Evolutionary conservation across 2,888 invertebrate genomes (phyloP).

Genomic region (Iselma pallidipennis): DNA sequence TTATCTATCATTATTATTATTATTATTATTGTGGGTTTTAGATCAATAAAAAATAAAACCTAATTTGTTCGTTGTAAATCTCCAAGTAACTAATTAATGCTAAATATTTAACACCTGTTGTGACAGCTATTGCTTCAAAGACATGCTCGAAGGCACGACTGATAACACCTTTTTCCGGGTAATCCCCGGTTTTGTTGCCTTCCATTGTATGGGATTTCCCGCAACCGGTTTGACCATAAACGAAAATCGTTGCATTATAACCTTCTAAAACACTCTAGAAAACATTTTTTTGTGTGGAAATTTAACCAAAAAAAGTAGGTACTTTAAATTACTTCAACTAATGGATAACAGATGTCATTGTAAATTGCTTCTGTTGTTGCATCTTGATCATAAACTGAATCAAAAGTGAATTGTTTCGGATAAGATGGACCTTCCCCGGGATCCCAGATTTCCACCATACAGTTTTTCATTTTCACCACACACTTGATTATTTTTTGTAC

Average conservation of each 20-base stretch:
- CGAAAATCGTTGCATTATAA: conserved; percentile 91
- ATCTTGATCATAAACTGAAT: conserved; percentile 78
- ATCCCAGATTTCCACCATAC: conserved; percentile 66
- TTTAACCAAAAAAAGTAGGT: neutral
- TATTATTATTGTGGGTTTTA: conserved; percentile 2
- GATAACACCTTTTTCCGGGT: conserved; percentile 66
- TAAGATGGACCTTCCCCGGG: conserved; percentile 64
- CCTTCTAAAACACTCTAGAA: conserved; percentile 79
- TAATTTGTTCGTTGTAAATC: conserved; percentile 82
- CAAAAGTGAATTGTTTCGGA: conserved; percentile 77
- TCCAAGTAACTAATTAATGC: conserved; percentile 81
- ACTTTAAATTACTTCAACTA: conserved; percentile 68
- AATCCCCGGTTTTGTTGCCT: conserved; percentile 57
- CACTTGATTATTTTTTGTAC: no score
- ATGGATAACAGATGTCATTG: conserved; percentile 82
- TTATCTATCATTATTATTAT: neutral
- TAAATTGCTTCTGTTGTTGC: conserved; percentile 85
- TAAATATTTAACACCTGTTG: conserved; percentile 71
- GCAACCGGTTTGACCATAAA: conserved; percentile 91
- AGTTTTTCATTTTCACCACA: conserved; percentile 68
- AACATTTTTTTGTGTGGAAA: conserved; percentile 8
- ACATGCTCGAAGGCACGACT: conserved; percentile 85
- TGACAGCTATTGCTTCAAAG: conserved; percentile 81
- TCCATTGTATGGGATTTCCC: conserved; percentile 93
- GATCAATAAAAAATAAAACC: no score